Base-by-base conservation (phyloP, 1,140 invertebrate species). In the Zaprionus taronus region DNA sequence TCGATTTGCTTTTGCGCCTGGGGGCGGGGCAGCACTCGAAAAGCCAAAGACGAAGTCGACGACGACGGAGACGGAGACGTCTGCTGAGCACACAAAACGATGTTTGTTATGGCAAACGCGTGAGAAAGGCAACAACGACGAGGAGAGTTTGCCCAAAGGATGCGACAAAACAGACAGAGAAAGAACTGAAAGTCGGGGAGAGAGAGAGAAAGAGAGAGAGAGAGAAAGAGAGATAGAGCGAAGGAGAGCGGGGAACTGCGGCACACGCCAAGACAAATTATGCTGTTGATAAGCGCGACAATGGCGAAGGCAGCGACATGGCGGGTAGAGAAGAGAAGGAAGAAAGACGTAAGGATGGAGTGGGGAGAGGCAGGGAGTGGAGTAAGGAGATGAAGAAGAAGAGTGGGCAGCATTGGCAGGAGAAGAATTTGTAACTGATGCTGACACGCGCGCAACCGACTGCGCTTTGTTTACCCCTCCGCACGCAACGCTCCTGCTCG, bases 231-330 rank as follows among this genome's bases (percentile, higher is more conserved):
- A 49, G 47, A 11, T 38, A 31, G 49, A 47, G 60, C 31, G 24
- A 24, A 41, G 41, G 36, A 34, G 31, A 34, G 28, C 38, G 17
- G 28, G 57, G 74, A n/a, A 5, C 53, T 82, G 78, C 74, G 78
- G 55, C 84, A 81, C 79, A 89, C 81, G 84, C 81, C 85, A 89
- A 90, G 85, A 89, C 85, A 89, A 89, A 89, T 89, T 89, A 89
- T 90, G 68, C 82, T 89, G 85, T 90, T 89, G 85, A 89, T 89
- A 89, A 89, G 85, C 78, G 81, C 83, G 82, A 81, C 79, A 86
- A 89, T 81, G 72, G 80, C 84, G 79, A 63, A 83, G 81, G 78
- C 74, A 68, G 66, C 71, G 53, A 47, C 61, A 34, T 47, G 53
- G 47, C 28, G 36, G 24, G 22, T 6, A 31, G 28, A 17, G 31